Base-by-base conservation (phyloP, 2,797 vertebrate genomes). In the Peromyscus melanophrys region DNA sequence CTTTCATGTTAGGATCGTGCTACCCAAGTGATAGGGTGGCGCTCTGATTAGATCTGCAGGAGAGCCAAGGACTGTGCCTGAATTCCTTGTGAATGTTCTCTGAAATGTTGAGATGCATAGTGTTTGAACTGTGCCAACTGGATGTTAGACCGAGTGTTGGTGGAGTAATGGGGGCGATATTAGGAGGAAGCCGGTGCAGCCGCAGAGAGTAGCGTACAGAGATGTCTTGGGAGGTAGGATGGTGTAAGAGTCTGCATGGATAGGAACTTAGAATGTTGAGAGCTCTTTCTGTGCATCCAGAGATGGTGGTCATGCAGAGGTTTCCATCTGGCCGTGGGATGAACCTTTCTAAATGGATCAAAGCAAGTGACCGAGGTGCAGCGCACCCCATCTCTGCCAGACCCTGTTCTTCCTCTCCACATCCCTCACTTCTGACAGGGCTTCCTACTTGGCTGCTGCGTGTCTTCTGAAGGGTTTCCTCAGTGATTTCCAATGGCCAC, bases 401-500 rank as follows among this genome's bases (percentile, higher is more conserved):
- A n/a, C 34, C 49, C 52, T 34, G 34, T 46, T 2, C 29, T 87
- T 87, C 65, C 65, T 94, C 55, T 29, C 57, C 12, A 34, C 34
- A 12, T 11, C 52, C 77, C 83, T 63, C 9, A 16, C 31, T 92
- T 95, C 71, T 77, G 69, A 67, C 80, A 61, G 80, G 77, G 69
- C 67, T 95, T 95, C 13, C 43, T 65, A 0, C 29, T 59, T 84
- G 49, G 37, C n/a, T 76, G 25, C 69, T 95, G 55, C 82, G 95
- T 90, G 55, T 83, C 88, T 95, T 89, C 94, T 83, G 69, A 88
- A 96, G 94, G 52, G 6, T 76, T 89, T 67, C n/a, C 59, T 90
- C 61, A 43, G 55, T 73, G 43, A 63, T 71, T 71, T 17, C 81
- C 19, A n/a, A 80, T 92, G 89, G 84, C 75, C 52, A 67, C n/a